Evolutionary conservation across 1,140 invertebrate species (phyloP), one percentile per base, ranked within the genome.

Genomic region (Galleria mellonella): DNA sequence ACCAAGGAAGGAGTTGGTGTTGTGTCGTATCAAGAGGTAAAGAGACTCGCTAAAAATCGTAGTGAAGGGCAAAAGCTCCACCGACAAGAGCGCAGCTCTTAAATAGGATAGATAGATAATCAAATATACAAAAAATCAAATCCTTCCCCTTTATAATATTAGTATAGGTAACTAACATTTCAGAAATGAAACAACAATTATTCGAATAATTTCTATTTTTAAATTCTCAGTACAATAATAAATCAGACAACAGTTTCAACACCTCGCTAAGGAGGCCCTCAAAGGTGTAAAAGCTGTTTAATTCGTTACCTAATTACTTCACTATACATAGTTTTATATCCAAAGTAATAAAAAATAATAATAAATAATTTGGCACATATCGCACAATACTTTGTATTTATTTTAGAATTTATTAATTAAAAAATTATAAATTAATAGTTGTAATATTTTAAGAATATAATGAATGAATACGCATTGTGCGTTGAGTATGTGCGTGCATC

Each of bases 181-280:
- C 2, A 23, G 17, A 37, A 82, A 74, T 55, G 57, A 67, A 76
- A 78, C 40, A 53, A 38, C 12, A 30, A 46, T 60, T 64, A 63
- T 69, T 72, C 60, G 69, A 81, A 79, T 83, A 83, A 68, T 76
- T 67, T 83, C 79, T 83, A 83, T 83, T 65, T 66, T 74, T 77
- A 70, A 77, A 60, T 71, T 60, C 58, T 83, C 72, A 83, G 65
- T 83, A 83, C 72, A 78, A 71, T 81, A 74, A 74, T 81, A 82
- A 76, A 74, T 71, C 51, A 54, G 57, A 67, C 61, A 79, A 83
- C 79, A 82, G 79, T 74, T 82, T 77, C 52, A 54, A 78, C 79
- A 81, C 79, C 75, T 71, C 54, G 40, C 47, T 44, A 48, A 61
- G 73, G 75, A 78, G 77, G 68, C 63, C 17, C 32, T 52, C 33